Percentiles rank a stretch among this genome's conserved stretches.
Conservation (phyloP, 2,797 vertebrate species). For the Eulemur albifrons region DNA sequence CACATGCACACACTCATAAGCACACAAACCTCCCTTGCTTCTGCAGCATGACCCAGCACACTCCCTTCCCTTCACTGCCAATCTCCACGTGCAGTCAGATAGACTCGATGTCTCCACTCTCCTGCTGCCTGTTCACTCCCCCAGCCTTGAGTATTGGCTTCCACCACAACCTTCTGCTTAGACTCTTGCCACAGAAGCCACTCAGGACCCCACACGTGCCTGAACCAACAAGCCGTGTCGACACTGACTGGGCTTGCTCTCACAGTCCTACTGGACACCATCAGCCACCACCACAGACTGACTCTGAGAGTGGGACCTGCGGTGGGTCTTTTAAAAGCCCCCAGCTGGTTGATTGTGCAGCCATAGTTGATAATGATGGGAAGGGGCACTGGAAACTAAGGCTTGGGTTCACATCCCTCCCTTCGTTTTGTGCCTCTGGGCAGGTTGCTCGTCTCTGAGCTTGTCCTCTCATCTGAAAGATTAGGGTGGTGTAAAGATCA, state of each 20-base stretch:
- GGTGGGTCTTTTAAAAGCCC: background rate
- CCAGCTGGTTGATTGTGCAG: background rate
- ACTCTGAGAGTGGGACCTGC: background rate
- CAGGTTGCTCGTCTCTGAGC: background rate
- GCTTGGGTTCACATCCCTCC: background rate
- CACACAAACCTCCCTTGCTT: background rate
- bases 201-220: background rate
- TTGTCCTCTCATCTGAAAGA: background rate
- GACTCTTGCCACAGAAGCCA: background rate
- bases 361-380: background rate
- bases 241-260: background rate
- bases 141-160: background rate
- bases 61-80: background rate
- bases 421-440: background rate
- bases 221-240: background rate
- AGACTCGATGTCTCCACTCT: background rate
- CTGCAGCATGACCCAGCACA: background rate
- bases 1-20: too few relatives aligned
- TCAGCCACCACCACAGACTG: background rate
- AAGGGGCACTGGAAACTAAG: background rate
- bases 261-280: rapidly evolving
- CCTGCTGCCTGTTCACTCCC: background rate
- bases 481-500: background rate
- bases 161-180: background rate
- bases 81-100: rapidly evolving